Percentiles rank a stretch among this genome's conserved stretches.
Evolutionary conservation across 2,113 vertebrate genomes (phyloP).

Genomic region (Megaleporinus macrocephalus): DNA sequence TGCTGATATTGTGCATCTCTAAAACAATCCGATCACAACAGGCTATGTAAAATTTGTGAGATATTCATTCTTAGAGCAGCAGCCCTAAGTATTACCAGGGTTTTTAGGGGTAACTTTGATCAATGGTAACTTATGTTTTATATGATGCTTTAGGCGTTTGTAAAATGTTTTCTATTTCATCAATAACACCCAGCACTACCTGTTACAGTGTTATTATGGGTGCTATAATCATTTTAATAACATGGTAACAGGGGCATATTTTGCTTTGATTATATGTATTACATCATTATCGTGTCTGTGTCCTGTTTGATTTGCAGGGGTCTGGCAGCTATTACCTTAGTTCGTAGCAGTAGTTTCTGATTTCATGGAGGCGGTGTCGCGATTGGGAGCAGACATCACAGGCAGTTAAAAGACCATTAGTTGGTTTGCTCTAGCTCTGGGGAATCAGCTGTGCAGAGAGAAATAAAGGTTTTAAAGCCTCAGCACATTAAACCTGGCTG

Average conservation of each 20-base stretch:
- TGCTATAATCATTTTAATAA: neutral
- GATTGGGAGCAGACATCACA: slow-evolving; percentile 45
- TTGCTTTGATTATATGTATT: neutral
- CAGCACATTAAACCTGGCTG: slow-evolving; percentile 40
- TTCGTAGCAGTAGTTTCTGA: slow-evolving; percentile 47
- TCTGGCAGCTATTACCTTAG: slow-evolving; percentile 1
- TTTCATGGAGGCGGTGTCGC: slow-evolving; percentile 44
- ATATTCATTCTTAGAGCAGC: no score
- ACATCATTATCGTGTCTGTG: neutral
- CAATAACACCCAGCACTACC: neutral
- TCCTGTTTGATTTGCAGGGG: slow-evolving; percentile 14
- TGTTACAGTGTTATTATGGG: neutral
- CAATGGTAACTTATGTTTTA: no score
- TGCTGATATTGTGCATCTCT: no score
- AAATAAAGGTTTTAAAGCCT: slow-evolving; percentile 45
- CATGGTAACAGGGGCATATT: neutral
- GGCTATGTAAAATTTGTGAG: no score
- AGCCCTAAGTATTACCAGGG: no score
- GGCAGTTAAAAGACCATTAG: slow-evolving; percentile 48
- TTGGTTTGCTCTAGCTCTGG: slow-evolving; percentile 33
- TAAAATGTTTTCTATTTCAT: no score
- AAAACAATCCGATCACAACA: no score
- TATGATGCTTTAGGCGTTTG: no score
- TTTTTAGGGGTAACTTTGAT: no score
- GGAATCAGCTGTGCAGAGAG: slow-evolving; percentile 33